Evolutionary conservation across 2,888 invertebrate species (phyloP), one percentile per base, ranked within the genome.

Genomic region (Mythimna lalbum): DNA sequence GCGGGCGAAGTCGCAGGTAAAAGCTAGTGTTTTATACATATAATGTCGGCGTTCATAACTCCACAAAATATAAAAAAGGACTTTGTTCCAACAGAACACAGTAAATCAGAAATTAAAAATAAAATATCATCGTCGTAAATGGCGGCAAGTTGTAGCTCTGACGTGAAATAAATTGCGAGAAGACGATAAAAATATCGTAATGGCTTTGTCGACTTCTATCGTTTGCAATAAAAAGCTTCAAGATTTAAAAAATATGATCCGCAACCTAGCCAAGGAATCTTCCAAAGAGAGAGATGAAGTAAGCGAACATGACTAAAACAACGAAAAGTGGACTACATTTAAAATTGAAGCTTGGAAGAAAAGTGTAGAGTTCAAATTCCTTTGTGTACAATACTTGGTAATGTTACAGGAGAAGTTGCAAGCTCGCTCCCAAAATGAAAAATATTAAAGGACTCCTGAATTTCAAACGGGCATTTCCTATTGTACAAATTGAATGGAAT

Each of bases 401-500:
- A 55, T 31, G 31, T 69, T 61, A 79, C 66, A 55, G 27, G 55
- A 79, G 33, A 67, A 60, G 63, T 70, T 76, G 65, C 70, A 63
- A 74, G 64, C 67, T 64, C 36, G 65, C 39, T 31, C 60, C 33
- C 55, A 69, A 80, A 81, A 87, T 76, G 77, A 76, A 78, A 83
- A 80, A 83, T 85, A 86, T 80, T 73, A 76, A 70, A 75, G 77
- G 62, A 73, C 65, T 79, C 64, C 67, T 72, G 74, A 77, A 80
- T 81, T 84, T 76, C 64, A 70, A 80, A 81, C 75, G 74, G 68
- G 57, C 65, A 70, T 76, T 80, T 78, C 61, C 56, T 80, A 80
- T 76, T 82, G 78, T 81, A 76, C 65, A 82, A 84, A 80, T 84
- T 85, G 81, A 86, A 84, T 81, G 78, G 65, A 78, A 75, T 81